Base-by-base conservation (phyloP, 2,888 invertebrate species). In the Andrena trimmerana region DNA sequence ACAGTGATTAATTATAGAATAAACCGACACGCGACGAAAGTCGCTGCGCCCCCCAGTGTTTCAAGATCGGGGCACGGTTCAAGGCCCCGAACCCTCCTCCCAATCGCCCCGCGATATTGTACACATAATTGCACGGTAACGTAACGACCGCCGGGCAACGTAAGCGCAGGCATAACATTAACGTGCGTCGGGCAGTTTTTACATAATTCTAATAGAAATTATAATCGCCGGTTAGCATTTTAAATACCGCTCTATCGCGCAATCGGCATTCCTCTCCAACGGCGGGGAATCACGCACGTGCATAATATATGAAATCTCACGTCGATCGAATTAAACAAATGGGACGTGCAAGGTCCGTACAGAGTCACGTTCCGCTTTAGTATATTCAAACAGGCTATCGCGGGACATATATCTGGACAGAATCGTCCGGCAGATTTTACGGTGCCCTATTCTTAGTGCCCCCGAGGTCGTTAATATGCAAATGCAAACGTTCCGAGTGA, bases 391-490 rank as follows among this genome's bases (percentile, higher is more conserved):
- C 10, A 60, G 75, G 50, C 65, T 73, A 54, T 73, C 78, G 48
- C 66, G 57, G 62, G 63, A 74, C 68, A 27, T 57, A 67, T 36
- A 66, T 81, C 67, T 48, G 16, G 42, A 48, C 31, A 16, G 67
- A 52, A 57, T 60, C 54, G 8, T 16, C 62, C 59, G 42, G 70
- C 66, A 59, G 27, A 59, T 80, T 77, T 81, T 69, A 0, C 70
- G 67, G 57, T 59, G 74, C 50, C 31, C 79, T 81, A 83, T 87
- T 86, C 83, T 86, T 83, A 78, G 71, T 65, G 54, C 52, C 67
- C 78, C 67, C 78, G 70, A 76, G 79, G 66, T 66, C 68, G 72
- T 88, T 88, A 84, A 86, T 87, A 88, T 88, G 87, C 76, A 87
- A 87, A 87, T 86, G 66, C 81, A 59, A 10, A 10, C 63, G 78